These are phyloP conservation scores for Philopedon plagiatum DNA, from an alignment of 2,888 invertebrate genomes.

Conservation along the genomic window DNA sequence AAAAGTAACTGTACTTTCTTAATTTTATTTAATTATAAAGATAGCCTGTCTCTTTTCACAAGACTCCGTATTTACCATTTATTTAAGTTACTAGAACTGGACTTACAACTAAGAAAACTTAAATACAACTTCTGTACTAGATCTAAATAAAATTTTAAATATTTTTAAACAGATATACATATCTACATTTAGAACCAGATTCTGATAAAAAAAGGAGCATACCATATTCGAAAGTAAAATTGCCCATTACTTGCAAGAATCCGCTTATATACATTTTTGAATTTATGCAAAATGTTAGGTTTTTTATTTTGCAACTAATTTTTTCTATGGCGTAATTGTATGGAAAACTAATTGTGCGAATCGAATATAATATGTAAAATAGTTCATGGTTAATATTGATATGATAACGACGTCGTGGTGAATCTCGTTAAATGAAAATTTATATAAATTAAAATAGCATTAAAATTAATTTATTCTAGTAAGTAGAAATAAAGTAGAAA, in stretches of 20 bases:
- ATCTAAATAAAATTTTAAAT: too few relatives aligned
- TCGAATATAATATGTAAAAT: conserved; percentile 3
- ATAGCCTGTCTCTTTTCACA: too few relatives aligned
- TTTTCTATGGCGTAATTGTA: conserved; percentile 9
- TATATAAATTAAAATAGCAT: conserved; percentile 3
- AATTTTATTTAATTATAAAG: too few relatives aligned
- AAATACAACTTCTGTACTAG: too few relatives aligned
- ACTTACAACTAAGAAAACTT: too few relatives aligned
- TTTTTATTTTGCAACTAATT: not conserved
- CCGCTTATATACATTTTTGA: not conserved
- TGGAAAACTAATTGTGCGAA: conserved; percentile 4
- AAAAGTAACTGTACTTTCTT: too few relatives aligned
- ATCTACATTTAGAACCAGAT: too few relatives aligned
- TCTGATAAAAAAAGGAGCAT: too few relatives aligned
- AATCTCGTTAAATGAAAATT: not conserved
- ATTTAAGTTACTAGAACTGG: too few relatives aligned
- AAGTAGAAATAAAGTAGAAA: not conserved
- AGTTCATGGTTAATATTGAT: conserved; percentile 26
- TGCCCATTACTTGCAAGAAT: not conserved
- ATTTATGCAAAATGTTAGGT: conserved; percentile 12
- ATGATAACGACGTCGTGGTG: not conserved
- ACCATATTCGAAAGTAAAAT: conserved; percentile 21
- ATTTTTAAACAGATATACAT: too few relatives aligned
- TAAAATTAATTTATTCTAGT: not conserved
- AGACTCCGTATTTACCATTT: too few relatives aligned